Conservation (phyloP, 2,797 vertebrate species). For the Orestias chungarensis region DNA sequence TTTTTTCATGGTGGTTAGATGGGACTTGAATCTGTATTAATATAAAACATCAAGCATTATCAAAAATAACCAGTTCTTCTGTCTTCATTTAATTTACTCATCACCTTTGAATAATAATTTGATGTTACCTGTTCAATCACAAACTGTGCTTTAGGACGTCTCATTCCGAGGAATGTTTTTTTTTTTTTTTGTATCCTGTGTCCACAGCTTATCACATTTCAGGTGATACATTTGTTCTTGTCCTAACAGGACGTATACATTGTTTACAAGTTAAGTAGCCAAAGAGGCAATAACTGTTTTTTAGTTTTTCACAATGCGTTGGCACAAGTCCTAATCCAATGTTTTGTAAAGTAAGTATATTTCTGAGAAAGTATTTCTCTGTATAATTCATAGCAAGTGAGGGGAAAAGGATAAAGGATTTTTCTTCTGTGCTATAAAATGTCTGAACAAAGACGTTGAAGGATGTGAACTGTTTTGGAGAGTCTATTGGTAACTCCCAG, state of each 20-base stretch:
- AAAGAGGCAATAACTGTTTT: neutral
- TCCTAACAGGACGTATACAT: conserved; percentile 42
- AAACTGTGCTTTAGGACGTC: conserved; percentile 61
- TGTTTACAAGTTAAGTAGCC: conserved; percentile 16
- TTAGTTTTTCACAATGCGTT: neutral
- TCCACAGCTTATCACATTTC: too few relatives aligned
- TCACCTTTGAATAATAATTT: conserved; percentile 62
- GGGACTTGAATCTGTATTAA: conserved; percentile 30
- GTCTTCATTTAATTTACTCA: conserved; percentile 50
- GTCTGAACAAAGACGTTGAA: conserved; percentile 70
- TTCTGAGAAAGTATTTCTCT: conserved; percentile 4
- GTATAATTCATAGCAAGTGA: conserved; percentile 51
- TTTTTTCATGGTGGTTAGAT: neutral
- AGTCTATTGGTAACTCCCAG: conserved; percentile 71
- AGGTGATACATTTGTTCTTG: too few relatives aligned
- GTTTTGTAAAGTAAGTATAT: neutral
- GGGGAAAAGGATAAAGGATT: neutral
- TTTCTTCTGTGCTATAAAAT: conserved; percentile 32
- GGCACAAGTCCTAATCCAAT: neutral
- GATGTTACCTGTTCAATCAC: conserved; percentile 58
- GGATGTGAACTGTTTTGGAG: conserved; percentile 66
- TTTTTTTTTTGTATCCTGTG: too few relatives aligned
- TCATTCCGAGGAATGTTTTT: conserved; percentile 48
- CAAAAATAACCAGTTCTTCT: conserved; percentile 42
- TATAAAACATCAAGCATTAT: conserved; percentile 68